Conservation (phyloP, 1,140 invertebrate species). For the Rhagoletis pomonella region DNA sequence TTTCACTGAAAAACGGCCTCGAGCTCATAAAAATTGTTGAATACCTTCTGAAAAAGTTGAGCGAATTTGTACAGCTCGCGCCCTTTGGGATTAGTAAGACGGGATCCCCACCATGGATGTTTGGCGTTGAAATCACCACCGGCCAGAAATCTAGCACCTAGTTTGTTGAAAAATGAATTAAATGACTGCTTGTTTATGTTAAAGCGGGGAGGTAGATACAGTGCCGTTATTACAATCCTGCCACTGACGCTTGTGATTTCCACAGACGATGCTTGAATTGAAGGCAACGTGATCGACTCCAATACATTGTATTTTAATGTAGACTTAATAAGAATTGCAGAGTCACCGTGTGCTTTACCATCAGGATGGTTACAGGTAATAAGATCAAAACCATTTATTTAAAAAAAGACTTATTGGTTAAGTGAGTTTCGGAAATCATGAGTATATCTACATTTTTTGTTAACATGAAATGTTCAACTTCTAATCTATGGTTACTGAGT, state of each 20-base stretch:
- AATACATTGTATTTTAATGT: not conserved
- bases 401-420: slow-evolving; percentile 11
- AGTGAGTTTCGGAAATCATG: not conserved
- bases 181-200: not conserved
- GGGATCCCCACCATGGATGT: too few species aligned
- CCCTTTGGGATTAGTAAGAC: too few species aligned
- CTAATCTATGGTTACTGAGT: too few species aligned
- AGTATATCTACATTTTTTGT: too few species aligned
- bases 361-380: not conserved
- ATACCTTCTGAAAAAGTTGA: not conserved
- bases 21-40: too few species aligned
- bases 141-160: not conserved
- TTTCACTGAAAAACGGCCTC: too few species aligned
- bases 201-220: too few species aligned
- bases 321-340: too few species aligned
- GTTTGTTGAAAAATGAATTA: slow-evolving; percentile 1
- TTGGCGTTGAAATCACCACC: not conserved
- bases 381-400: not conserved
- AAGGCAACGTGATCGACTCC: slow-evolving; percentile 3
- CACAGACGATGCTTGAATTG: not conserved
- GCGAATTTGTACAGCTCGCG: not conserved
- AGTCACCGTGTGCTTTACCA: too few species aligned
- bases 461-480: too few species aligned
- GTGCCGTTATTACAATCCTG: too few species aligned
- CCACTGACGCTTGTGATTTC: not conserved